Conservation (phyloP, 2,888 invertebrate species). For the Ptilodon capucinus region DNA sequence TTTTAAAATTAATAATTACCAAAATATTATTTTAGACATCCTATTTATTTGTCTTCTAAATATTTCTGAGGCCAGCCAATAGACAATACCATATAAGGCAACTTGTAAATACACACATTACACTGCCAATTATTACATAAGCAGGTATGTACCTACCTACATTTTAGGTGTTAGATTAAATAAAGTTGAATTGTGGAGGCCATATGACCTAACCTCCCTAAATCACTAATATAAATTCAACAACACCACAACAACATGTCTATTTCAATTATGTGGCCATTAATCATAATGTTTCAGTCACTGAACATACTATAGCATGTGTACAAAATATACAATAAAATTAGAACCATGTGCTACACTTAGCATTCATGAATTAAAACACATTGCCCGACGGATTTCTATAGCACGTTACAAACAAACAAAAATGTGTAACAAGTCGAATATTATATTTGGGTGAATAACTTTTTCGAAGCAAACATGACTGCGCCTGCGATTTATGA, state of each 20-base stretch:
- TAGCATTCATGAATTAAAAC: slow-evolving; percentile 12
- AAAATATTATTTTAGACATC: too few species aligned
- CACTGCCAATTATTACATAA: not conserved
- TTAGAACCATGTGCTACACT: slow-evolving; percentile 24
- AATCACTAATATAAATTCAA: not conserved
- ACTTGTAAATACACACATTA: not conserved
- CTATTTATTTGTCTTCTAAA: too few species aligned
- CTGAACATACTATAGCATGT: not conserved
- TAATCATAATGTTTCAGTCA: not conserved
- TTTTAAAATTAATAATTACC: too few species aligned
- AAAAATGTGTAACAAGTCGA: slow-evolving; percentile 7
- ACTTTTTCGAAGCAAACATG: slow-evolving; percentile 13
- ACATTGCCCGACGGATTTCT: slow-evolving; percentile 19
- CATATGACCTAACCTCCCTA: slow-evolving; percentile 23
- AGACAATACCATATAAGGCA: too few species aligned
- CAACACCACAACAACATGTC: not conserved
- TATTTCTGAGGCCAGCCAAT: too few species aligned
- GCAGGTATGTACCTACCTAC: too few species aligned
- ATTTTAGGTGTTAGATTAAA: not conserved
- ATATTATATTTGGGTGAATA: slow-evolving; percentile 20
- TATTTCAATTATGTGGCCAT: too few species aligned
- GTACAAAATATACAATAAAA: slow-evolving; percentile 16
- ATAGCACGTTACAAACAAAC: slow-evolving; percentile 17
- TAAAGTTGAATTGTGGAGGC: slow-evolving; percentile 9
- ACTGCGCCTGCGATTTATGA: slow-evolving; percentile 2